Conservation (phyloP, 2,113 vertebrate species). For the Otolemur garnettii region DNA sequence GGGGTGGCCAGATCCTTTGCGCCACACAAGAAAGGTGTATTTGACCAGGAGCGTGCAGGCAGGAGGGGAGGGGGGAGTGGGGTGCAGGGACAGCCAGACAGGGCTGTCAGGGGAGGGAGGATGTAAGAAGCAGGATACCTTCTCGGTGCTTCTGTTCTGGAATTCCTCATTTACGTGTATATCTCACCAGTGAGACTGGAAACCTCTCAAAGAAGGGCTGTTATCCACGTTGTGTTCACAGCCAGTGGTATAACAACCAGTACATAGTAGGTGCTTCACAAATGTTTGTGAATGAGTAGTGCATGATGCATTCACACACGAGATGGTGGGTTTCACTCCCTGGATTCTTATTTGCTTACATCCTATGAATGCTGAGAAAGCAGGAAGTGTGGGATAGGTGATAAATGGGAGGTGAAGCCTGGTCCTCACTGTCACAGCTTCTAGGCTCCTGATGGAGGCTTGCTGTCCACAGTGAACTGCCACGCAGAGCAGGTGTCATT, state of each 20-base stretch:
- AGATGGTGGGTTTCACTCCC: not conserved
- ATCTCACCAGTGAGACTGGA: not conserved
- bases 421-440: not conserved
- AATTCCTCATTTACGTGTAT: not conserved
- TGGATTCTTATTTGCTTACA: not conserved
- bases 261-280: not conserved
- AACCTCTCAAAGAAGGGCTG: not conserved
- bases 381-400: not conserved
- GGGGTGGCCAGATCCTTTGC: not conserved
- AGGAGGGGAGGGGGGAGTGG: not conserved
- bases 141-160: not conserved
- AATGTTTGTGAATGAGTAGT: not conserved
- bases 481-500: not conserved
- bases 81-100: not conserved
- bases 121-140: not conserved
- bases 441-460: not conserved
- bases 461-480: accelerated
- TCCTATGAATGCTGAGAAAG: not conserved
- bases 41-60: not conserved
- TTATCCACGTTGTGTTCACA: not conserved
- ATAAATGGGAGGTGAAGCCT: not conserved
- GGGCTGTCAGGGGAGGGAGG: not conserved
- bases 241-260: not conserved
- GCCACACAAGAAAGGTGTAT: not conserved
- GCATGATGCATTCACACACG: not conserved